Base-by-base conservation (phyloP, 2,113 vertebrate species). In the Engraulis encrasicolus region DNA sequence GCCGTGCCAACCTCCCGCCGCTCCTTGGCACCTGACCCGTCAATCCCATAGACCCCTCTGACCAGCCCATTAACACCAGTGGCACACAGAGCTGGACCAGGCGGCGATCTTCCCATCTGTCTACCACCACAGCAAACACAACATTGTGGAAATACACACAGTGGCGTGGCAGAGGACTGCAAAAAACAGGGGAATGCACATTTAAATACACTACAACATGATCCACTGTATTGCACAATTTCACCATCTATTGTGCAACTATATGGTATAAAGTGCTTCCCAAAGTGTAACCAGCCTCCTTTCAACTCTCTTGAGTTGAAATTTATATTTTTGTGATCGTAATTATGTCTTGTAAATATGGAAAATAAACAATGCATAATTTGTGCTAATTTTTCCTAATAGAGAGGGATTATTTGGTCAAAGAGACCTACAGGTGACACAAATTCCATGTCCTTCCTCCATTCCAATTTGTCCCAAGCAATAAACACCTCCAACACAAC, bases 41-140 rank as follows among this genome's bases (percentile, higher is more conserved):
- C 77, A 37, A 66, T 66, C 58, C 58, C 58, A 66, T 66, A 23
- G 58, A 66, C 31, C 58, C 58, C 23, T 23, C n/a, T 66, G 58
- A 27, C 58, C 52, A 58, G n/a, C 1, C 58, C 58, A 27, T 31
- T 11, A 66, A 27, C 58, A 66, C 27, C n/a, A 66, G 58, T 31
- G 58, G 27, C 58, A n/a, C 9, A 66, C 23, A 1, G 58, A 3
- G 4, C 23, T 66, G 58, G 58, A 31, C 2, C n/a, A 23, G n/a
- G 11, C 15, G n/a, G 23, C 58, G 3, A 27, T 66, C 23, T 27
- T 31, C 58, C 58, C 11, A 66, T 66, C 58, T 66, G 58, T 14
- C 6, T 66, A 7, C n/a, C n/a, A n/a, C n/a, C n/a, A n/a, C 58
- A 31, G 58, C n/a, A n/a, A 45, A 45, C 4, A 66, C 58, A 66